Evolutionary conservation across 2,888 invertebrate genomes (phyloP).

Genomic region (Hypselothyrea guttata): DNA sequence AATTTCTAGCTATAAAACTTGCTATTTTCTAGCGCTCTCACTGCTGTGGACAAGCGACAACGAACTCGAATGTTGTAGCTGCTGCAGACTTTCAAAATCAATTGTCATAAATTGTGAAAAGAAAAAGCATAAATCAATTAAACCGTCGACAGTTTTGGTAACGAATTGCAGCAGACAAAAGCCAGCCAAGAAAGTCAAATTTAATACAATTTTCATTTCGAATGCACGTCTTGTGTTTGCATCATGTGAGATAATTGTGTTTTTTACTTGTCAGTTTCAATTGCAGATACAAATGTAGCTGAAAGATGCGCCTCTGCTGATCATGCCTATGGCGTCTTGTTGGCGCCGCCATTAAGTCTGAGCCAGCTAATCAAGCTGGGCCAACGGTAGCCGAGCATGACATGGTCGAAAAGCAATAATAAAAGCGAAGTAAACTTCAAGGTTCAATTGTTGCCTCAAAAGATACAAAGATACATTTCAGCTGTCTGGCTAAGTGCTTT

Average conservation of each 20-base stretch:
- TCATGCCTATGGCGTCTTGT: slow-evolving; percentile 9
- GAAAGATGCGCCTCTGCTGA: slow-evolving; percentile 32
- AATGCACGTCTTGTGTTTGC: slow-evolving; percentile 59
- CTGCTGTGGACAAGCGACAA: no score
- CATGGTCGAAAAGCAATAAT: slow-evolving; percentile 39
- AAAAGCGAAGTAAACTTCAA: slow-evolving; percentile 42
- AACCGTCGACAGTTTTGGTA: slow-evolving; percentile 61
- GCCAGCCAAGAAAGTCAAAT: slow-evolving; percentile 24
- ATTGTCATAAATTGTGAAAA: slow-evolving; percentile 49
- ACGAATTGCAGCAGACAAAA: slow-evolving; percentile 16
- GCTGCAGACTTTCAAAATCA: slow-evolving; percentile 52
- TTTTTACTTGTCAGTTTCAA: slow-evolving; percentile 62
- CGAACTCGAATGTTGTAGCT: no score
- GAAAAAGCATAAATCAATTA: slow-evolving; percentile 62
- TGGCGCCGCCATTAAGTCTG: slow-evolving; percentile 20
- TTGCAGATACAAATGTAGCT: slow-evolving; percentile 37
- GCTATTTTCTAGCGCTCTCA: no score
- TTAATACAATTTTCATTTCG: slow-evolving; percentile 31
- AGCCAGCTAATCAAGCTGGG: slow-evolving; percentile 47
- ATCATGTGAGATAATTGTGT: slow-evolving; percentile 57
- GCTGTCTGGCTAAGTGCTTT: slow-evolving; percentile 6
- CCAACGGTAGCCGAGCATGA: slow-evolving; percentile 54
- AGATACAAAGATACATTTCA: slow-evolving; percentile 30
- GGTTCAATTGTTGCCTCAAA: slow-evolving; percentile 67
- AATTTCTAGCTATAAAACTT: slow-evolving; percentile 1